phyloP scores from a whole-genome alignment of 2,888 invertebrate genomes.

The Tachina lurida region DNA sequence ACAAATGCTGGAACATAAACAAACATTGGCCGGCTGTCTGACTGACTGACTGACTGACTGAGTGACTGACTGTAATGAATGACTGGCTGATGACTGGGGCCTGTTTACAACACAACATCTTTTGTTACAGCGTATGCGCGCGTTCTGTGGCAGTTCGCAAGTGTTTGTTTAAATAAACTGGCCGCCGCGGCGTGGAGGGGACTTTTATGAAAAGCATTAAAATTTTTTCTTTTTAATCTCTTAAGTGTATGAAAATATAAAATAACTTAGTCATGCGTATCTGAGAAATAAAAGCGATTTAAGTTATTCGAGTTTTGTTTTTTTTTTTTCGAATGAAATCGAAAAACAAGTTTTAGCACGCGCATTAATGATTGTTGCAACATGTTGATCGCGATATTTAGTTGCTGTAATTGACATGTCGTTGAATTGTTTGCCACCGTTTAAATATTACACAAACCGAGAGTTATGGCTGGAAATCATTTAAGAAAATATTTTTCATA shows the following conservation, averaged over 20 bases:
- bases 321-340: constrained; percentile 30
- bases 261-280: constrained; percentile 66
- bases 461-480: constrained; percentile 33
- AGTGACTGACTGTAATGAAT: neutral
- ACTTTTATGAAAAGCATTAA: constrained; percentile 44
- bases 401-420: constrained; percentile 70
- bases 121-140: constrained; percentile 47
- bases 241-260: constrained; percentile 3
- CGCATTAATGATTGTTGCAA: constrained; percentile 68
- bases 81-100: constrained; percentile 31
- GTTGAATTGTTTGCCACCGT: constrained; percentile 71
- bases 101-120: constrained; percentile 22
- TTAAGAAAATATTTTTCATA: neutral
- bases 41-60: constrained; percentile 1
- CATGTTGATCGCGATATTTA: constrained; percentile 70
- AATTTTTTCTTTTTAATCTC: constrained; percentile 35
- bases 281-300: constrained; percentile 49
- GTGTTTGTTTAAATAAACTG: constrained; percentile 1
- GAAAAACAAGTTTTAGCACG: constrained; percentile 70
- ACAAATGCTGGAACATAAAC: constrained; percentile 20
- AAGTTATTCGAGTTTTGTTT: constrained; percentile 4
- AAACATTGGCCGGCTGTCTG: constrained; percentile 1
- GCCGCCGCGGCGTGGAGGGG: neutral
- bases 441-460: constrained; percentile 56
- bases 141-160: constrained; percentile 4